Evolutionary conservation across 2,113 vertebrate species (phyloP).

Genomic region (Melanotaenia duboulayi): DNA sequence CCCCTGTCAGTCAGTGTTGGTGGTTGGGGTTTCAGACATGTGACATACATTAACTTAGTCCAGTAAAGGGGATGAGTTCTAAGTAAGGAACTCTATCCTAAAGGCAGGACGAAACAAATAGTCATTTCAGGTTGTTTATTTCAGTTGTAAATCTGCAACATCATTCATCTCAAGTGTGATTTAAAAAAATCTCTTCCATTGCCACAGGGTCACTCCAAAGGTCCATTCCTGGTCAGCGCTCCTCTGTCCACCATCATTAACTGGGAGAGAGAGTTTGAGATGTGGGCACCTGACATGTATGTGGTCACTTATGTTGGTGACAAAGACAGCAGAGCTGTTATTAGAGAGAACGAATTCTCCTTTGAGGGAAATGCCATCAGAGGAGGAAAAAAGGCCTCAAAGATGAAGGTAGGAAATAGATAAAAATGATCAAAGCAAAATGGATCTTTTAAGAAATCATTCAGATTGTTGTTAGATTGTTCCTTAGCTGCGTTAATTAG

Average conservation of each 20-base stretch:
- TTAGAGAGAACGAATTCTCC: conserved; percentile 96
- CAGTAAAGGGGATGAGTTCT: conserved; percentile 65
- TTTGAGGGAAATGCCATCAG: conserved; percentile 97
- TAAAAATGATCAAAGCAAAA: neutral
- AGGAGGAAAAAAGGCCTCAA: conserved; percentile 95
- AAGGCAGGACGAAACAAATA: conserved; percentile 59
- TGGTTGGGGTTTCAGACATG: conserved; percentile 48
- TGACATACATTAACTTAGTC: conserved; percentile 64
- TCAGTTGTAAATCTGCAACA: neutral
- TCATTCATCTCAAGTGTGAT: neutral
- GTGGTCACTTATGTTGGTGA: conserved; percentile 97
- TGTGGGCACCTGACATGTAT: conserved; percentile 99
- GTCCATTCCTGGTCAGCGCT: conserved; percentile 96
- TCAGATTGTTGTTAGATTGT: too few relatives aligned
- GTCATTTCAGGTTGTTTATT: neutral
- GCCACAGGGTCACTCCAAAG: conserved; percentile 94
- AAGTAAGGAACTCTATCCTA: conserved; percentile 65
- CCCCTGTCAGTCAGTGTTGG: conserved; percentile 43
- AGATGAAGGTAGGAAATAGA: conserved; percentile 89
- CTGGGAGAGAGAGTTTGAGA: conserved; percentile 98
- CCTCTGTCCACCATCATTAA: conserved; percentile 98
- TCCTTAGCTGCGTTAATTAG: neutral
- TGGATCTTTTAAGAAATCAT: neutral
- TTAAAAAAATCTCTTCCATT: neutral
- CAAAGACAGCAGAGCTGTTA: conserved; percentile 97